A percentile compares a stretch with the other conserved stretches of the same genome.
phyloP scores from a whole-genome alignment of 2,888 invertebrate species.

The Abrostola triplasia region DNA sequence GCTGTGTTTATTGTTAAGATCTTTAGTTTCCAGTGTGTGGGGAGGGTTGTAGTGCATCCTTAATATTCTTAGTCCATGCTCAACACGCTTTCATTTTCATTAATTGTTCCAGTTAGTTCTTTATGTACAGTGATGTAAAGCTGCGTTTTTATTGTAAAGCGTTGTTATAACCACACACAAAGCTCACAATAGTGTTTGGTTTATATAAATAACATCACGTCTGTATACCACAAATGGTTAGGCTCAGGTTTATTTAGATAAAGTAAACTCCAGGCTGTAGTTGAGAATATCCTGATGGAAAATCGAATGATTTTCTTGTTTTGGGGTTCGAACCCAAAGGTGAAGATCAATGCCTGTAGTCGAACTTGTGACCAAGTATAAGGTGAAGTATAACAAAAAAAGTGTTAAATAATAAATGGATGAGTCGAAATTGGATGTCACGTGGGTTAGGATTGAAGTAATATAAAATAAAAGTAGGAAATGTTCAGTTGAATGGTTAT shows the following conservation, averaged over 20 bases:
- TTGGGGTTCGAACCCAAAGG: background rate
- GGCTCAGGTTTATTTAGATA: background rate
- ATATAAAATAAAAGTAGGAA: constrained; percentile 14
- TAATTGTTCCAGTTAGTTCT: constrained; percentile 55
- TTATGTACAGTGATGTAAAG: constrained; percentile 57
- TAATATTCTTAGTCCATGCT: constrained; percentile 45
- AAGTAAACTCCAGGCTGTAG: background rate
- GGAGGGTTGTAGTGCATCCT: constrained; percentile 28
- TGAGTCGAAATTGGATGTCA: constrained; percentile 47
- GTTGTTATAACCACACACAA: constrained; percentile 80
- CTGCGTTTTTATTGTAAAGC: constrained; percentile 47
- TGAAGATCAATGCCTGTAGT: background rate
- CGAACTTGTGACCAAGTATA: background rate
- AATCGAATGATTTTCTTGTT: background rate
- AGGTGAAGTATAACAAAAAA: background rate
- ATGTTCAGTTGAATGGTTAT: constrained; percentile 26
- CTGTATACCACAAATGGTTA: background rate
- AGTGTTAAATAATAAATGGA: constrained; percentile 10
- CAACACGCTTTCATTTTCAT: constrained; percentile 46
- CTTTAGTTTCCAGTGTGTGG: constrained; percentile 13
- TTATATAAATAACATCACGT: constrained; percentile 19
- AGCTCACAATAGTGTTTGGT: constrained; percentile 64
- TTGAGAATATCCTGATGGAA: background rate
- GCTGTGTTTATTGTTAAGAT: background rate
- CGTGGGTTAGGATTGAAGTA: constrained; percentile 26